Conservation (phyloP, 2,888 invertebrate species). For the Caenorhabditis sp. region DNA sequence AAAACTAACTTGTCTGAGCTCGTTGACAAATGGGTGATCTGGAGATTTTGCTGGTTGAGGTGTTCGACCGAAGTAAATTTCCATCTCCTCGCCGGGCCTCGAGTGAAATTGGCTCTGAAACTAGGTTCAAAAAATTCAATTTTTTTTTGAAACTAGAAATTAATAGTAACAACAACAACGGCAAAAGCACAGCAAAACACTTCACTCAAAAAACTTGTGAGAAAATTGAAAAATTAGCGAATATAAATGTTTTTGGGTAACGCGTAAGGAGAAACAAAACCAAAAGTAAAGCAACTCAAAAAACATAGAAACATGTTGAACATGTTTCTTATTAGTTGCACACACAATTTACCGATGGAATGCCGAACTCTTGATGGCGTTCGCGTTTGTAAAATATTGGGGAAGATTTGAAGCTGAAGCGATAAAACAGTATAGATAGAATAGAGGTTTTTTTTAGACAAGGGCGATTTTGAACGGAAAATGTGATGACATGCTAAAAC, state of each 20-base stretch:
- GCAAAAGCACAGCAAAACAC: conserved; percentile 13
- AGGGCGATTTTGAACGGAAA: conserved; percentile 1
- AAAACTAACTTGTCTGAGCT: conserved; percentile 38
- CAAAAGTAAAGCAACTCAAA: conserved; percentile 5
- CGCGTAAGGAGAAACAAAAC: conserved; percentile 8
- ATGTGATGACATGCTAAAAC: conserved; percentile 10
- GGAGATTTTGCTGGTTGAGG: conserved; percentile 24
- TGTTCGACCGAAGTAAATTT: conserved; percentile 43
- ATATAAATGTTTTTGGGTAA: background rate
- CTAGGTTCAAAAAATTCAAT: background rate
- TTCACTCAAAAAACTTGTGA: conserved; percentile 3
- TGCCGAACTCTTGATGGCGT: conserved; percentile 21
- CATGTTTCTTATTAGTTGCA: conserved; percentile 5
- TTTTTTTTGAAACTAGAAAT: background rate
- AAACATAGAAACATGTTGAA: background rate
- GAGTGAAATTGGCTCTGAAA: conserved; percentile 38
- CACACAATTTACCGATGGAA: conserved; percentile 19
- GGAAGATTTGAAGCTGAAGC: conserved; percentile 45
- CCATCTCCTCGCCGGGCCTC: conserved; percentile 49
- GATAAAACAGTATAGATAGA: conserved; percentile 3
- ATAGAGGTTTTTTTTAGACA: background rate
- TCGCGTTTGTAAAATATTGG: conserved; percentile 31
- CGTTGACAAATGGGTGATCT: conserved; percentile 48
- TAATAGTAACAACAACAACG: conserved; percentile 2
- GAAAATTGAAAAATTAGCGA: background rate